Evolutionary conservation across 2,888 invertebrate genomes (phyloP).

Genomic region (Rhagonycha fulva): DNA sequence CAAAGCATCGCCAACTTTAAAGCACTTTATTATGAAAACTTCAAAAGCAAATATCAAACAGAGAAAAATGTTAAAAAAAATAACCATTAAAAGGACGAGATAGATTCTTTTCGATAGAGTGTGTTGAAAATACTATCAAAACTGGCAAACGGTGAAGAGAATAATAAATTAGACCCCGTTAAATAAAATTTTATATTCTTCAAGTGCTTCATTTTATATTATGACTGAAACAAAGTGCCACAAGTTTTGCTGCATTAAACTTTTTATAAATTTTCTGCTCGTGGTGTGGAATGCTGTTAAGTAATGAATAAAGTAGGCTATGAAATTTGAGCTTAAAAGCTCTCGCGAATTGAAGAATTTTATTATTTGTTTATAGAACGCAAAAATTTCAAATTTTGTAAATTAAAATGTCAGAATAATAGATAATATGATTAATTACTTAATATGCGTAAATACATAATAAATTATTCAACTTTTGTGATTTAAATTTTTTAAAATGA

Average conservation of each 20-base stretch:
- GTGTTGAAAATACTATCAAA: background rate
- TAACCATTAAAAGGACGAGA: background rate
- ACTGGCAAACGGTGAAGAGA: background rate
- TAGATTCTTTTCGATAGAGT: background rate
- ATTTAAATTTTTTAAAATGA: background rate
- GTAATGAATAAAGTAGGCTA: background rate
- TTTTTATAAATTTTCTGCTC: background rate
- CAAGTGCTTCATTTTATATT: background rate
- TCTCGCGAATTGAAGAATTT: background rate
- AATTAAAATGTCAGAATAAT: background rate
- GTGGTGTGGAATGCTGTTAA: background rate
- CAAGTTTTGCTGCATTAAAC: background rate
- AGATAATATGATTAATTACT: background rate
- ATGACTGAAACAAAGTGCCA: background rate
- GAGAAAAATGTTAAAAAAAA: background rate
- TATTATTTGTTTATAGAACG: background rate
- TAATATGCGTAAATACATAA: background rate
- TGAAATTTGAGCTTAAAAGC: background rate
- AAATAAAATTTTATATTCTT: background rate
- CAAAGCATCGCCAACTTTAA: background rate
- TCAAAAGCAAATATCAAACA: background rate
- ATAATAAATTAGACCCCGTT: background rate
- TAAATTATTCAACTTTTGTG: background rate
- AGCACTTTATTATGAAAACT: background rate
- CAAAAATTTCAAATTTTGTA: background rate